Percentiles rank a stretch among this genome's conserved stretches.
phyloP scores from a whole-genome alignment of 2,888 invertebrate species.

The Synanthedon vespiformis region DNA sequence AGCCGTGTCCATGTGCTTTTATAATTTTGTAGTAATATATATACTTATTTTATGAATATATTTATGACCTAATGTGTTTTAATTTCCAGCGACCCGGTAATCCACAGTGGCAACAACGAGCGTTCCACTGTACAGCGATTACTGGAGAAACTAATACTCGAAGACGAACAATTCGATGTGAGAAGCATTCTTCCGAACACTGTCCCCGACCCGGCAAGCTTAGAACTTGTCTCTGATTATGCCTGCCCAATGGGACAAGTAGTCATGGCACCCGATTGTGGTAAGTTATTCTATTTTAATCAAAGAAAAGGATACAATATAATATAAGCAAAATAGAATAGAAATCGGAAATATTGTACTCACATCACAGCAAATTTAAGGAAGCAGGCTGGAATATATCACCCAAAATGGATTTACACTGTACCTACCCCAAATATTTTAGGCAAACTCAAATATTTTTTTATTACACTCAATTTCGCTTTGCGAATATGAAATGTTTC shows the following conservation, averaged over 20 bases:
- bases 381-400: too few species aligned
- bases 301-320: too few species aligned
- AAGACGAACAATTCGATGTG: constrained; percentile 94
- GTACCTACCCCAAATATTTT: too few species aligned
- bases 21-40: too few species aligned
- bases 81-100: constrained; percentile 83
- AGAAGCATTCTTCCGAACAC: constrained; percentile 94
- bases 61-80: too few species aligned
- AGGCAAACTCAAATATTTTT: too few species aligned
- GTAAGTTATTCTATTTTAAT: constrained; percentile 53
- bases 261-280: constrained; percentile 93
- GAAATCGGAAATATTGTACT: neutral
- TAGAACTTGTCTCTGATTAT: constrained; percentile 89
- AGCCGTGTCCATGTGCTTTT: too few species aligned
- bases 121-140: constrained; percentile 85
- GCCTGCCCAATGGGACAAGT: constrained; percentile 95
- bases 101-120: constrained; percentile 88
- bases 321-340: neutral
- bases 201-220: constrained; percentile 91
- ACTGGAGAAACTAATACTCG: constrained; percentile 89
- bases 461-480: neutral
- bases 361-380: neutral
- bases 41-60: too few species aligned
- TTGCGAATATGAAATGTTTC: neutral
- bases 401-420: too few species aligned